Percentiles rank a stretch among this genome's conserved stretches.
Conservation (phyloP, 2,113 vertebrate species). For the Gadus chalcogrammus region DNA sequence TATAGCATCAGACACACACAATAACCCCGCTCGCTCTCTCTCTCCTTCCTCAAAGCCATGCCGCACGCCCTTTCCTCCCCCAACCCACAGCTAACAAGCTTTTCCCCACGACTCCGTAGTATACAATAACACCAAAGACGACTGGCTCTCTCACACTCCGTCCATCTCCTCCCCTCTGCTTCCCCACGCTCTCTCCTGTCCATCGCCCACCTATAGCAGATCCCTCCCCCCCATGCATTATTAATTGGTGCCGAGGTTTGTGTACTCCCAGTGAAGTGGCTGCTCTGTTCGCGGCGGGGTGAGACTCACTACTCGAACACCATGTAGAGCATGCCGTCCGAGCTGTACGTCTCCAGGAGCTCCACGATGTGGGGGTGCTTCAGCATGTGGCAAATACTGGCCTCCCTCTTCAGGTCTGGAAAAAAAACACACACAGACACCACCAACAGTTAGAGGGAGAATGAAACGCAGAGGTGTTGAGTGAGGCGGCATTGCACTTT, state of each 20-base stretch:
- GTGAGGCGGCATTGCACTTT: too few species aligned
- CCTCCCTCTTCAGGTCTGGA: conserved; percentile 96
- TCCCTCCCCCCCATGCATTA: not conserved
- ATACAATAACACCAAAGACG: conserved; percentile 31
- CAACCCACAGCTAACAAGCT: conserved; percentile 33
- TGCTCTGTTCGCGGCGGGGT: not conserved
- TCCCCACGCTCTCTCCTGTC: not conserved
- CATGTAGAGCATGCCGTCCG: conserved; percentile 99
- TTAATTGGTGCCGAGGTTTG: not conserved
- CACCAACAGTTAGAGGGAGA: too few species aligned
- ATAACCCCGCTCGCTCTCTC: not conserved
- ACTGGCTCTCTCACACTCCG: conserved; percentile 16
- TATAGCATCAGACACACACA: conserved; percentile 15
- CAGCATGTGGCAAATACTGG: conserved; percentile 99
- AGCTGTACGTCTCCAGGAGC: conserved; percentile 97
- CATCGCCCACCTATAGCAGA: not conserved
- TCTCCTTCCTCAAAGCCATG: not conserved
- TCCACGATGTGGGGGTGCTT: conserved; percentile 99
- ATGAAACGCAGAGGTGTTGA: too few species aligned
- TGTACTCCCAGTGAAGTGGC: not conserved
- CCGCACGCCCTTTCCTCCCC: not conserved
- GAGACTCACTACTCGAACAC: conserved; percentile 98
- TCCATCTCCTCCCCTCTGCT: not conserved
- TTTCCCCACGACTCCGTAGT: conserved; percentile 25
- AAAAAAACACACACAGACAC: conserved; percentile 8